Conservation (phyloP, 2,113 vertebrate species). For the Corvus hawaiiensis region DNA sequence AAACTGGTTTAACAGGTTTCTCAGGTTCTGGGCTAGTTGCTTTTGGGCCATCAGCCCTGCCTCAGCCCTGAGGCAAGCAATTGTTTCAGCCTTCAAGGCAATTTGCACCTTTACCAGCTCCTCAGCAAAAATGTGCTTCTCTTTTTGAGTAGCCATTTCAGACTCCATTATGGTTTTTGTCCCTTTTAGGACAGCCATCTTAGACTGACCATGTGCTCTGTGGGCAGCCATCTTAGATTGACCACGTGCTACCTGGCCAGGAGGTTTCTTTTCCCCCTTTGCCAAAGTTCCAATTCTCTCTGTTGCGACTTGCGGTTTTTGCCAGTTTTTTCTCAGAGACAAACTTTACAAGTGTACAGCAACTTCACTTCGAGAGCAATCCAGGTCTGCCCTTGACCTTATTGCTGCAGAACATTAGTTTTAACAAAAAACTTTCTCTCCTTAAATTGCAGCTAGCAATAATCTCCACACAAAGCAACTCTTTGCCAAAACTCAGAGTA, state of each 20-base stretch:
- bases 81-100: not conserved
- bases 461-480: not conserved
- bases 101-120: not conserved
- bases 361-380: not conserved
- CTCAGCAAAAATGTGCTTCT: not conserved
- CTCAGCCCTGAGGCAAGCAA: not conserved
- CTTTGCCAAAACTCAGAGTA: not conserved
- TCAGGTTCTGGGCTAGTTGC: not conserved
- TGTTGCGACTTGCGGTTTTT: rapidly evolving
- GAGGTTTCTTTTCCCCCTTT: not conserved
- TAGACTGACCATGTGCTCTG: not conserved
- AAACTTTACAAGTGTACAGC: not conserved
- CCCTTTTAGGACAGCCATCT: not conserved
- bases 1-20: not conserved
- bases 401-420: not conserved
- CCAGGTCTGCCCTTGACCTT: not conserved
- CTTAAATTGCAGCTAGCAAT: not conserved
- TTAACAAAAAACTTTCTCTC: not conserved
- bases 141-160: not conserved
- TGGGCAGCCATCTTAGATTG: not conserved
- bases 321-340: not conserved
- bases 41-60: not conserved
- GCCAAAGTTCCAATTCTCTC: not conserved
- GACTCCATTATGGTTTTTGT: not conserved
- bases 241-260: not conserved